Evolutionary conservation across 2,797 vertebrate species (phyloP), one percentile per base, ranked within the genome.

Genomic region (Fundulus diaphanus): DNA sequence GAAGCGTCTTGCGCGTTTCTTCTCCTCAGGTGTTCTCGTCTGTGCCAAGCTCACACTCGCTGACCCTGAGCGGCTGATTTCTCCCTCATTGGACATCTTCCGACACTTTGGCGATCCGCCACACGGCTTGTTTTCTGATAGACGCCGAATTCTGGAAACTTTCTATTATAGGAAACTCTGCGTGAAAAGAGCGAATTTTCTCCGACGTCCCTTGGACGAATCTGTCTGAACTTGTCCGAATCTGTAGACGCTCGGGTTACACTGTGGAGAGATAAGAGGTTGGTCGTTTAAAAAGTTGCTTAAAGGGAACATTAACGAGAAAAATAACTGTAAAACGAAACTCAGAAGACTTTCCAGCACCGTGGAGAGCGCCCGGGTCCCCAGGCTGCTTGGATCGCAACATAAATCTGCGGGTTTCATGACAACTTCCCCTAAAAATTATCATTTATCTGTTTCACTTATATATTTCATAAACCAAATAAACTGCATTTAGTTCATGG

Each of bases 331-430:
- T 1, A 2, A 11, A 37, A 16, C 24, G 20, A 51, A 2, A 16
- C 11, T 51, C 20, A 3, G 20, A 31, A 49, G 2, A 42, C 35
- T 83, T 90, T 89, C n/a, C 88, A 93, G 92, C 72, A 94, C 93
- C 92, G 11, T 9, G 91, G 93, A 93, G 85, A 94, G 92, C 88
- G 71, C 73, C 84, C 82, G 18, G 40, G 51, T 82, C 77, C 70
- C n/a, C 40, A 4, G 13, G 54, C 0, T 20, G 3, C 24, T 66
- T 52, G 56, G 15, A 56, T 70, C 59, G 22, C 27, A 2, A 7
- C 18, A 12, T 2, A 7, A 67, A 2, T 5, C 0, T 61, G 3
- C 1, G 7, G 11, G 35, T 6, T 74, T 22, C 13, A 0, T 24
- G n/a, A 29, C 27, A 15, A 37, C 3, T 2, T 9, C 22, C n/a